A percentile compares a stretch with the other conserved stretches of the same genome.
These are phyloP conservation scores for Scaeva pyrastri DNA, from an alignment of 2,888 invertebrate species.

Conservation along the genomic window DNA sequence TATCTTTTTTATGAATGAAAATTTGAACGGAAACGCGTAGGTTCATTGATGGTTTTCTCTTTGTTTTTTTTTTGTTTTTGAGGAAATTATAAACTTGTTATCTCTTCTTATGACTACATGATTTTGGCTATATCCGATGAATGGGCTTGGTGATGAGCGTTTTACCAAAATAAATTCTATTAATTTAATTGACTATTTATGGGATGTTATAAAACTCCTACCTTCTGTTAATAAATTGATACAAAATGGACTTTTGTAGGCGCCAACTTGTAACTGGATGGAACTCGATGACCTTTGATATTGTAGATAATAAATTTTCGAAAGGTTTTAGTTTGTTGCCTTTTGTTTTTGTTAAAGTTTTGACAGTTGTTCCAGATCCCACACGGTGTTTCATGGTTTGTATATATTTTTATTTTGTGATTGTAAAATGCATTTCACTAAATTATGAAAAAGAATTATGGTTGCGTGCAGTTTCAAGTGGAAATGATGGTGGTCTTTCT, in stretches of 20 bases:
- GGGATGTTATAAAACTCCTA: slow-evolving; percentile 34
- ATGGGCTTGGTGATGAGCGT: slow-evolving; percentile 43
- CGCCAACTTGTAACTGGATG: slow-evolving; percentile 5
- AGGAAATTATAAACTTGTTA: slow-evolving; percentile 37
- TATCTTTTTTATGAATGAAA: neutral
- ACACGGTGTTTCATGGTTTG: neutral
- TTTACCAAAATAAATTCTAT: slow-evolving; percentile 29
- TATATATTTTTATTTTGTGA: neutral
- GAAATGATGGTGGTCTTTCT: neutral
- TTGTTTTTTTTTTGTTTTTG: neutral
- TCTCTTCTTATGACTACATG: slow-evolving; percentile 27
- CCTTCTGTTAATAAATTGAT: neutral
- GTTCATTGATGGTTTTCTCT: slow-evolving; percentile 43
- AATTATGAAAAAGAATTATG: neutral
- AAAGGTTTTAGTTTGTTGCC: neutral
- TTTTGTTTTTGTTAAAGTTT: slow-evolving; percentile 4
- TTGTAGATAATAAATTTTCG: neutral
- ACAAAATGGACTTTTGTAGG: slow-evolving; percentile 31
- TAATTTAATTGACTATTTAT: slow-evolving; percentile 41
- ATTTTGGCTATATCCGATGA: slow-evolving; percentile 2
- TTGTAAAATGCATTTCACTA: neutral
- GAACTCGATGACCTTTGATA: slow-evolving; percentile 29
- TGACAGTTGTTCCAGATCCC: neutral
- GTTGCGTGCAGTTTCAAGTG: neutral
- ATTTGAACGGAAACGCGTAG: slow-evolving; percentile 64